These are phyloP conservation scores for Pandion haliaetus DNA, from an alignment of 2,113 vertebrate species.

Conservation along the genomic window DNA sequence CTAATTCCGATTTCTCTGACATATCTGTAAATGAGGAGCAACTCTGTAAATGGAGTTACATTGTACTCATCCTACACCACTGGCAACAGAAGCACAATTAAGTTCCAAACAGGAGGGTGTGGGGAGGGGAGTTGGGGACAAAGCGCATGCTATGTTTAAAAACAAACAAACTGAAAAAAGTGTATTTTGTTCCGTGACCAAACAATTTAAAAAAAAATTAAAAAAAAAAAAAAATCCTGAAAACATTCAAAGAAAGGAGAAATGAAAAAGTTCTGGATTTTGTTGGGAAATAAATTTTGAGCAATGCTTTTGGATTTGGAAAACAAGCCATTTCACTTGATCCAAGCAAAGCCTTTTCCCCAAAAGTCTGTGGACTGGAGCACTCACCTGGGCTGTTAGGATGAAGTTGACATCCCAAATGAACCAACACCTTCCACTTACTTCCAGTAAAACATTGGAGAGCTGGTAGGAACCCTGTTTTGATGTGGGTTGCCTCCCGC, in stretches of 20 bases:
- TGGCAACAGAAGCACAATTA: neutral
- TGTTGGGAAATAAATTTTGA: neutral
- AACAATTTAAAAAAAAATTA: neutral
- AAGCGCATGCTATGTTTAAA: neutral
- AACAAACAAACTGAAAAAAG: neutral
- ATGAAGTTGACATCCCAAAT: neutral
- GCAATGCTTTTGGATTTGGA: neutral
- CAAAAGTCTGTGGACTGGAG: neutral
- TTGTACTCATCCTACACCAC: neutral
- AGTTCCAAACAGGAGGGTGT: neutral
- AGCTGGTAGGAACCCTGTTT: neutral
- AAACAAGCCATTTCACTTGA: neutral
- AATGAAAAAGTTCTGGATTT: neutral
- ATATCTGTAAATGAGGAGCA: neutral
- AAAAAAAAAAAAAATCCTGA: neutral
- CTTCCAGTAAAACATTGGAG: fast-evolving
- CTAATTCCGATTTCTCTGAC: neutral
- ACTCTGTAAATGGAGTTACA: neutral
- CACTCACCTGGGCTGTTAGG: neutral
- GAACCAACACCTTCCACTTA: neutral
- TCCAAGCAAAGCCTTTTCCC: neutral
- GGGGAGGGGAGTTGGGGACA: neutral
- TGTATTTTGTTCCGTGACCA: neutral
- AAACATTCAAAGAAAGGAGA: neutral
- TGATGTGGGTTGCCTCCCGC: neutral